These are phyloP conservation scores for Trididemnum nubilum DNA, from an alignment of 23 tunicate species.

Conservation along the genomic window DNA sequence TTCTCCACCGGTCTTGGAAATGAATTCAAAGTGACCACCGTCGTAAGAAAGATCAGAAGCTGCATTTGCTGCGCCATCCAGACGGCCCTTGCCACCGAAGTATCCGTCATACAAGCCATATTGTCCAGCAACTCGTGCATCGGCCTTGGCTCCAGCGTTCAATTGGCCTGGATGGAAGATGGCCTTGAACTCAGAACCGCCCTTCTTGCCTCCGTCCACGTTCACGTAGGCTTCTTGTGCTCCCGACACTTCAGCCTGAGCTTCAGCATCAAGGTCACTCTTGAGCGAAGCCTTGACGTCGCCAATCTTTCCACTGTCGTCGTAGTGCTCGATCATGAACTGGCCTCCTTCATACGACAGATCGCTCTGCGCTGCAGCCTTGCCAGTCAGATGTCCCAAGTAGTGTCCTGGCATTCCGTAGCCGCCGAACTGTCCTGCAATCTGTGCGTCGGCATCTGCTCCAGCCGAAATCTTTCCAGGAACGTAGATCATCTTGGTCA, in stretches of 20 bases:
- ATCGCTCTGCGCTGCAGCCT: slow-evolving; percentile 23
- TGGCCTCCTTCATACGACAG: background rate
- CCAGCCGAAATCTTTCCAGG: slow-evolving; percentile 11
- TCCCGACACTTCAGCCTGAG: background rate
- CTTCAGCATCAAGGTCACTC: slow-evolving; percentile 3
- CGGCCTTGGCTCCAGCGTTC: background rate
- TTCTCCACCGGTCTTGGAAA: slow-evolving; percentile 22
- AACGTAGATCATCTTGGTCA: slow-evolving; percentile 13
- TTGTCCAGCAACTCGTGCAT: slow-evolving; percentile 1
- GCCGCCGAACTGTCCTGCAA: slow-evolving; percentile 8
- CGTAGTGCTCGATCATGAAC: background rate
- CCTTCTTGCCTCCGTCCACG: slow-evolving; percentile 29
- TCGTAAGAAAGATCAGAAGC: background rate
- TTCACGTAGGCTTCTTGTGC: background rate
- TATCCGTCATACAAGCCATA: background rate
- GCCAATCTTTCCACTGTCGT: background rate
- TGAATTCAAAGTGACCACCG: slow-evolving; percentile 11
- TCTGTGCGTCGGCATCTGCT: slow-evolving; percentile 6
- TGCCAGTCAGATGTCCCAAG: background rate
- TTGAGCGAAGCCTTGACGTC: slow-evolving; percentile 22
- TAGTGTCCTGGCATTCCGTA: background rate
- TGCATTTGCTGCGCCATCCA: background rate
- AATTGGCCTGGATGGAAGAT: slow-evolving; percentile 15
- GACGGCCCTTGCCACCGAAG: slow-evolving; percentile 23
- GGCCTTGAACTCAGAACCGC: background rate